Evolutionary conservation across 2,888 invertebrate genomes (phyloP).

Genomic region (Amblyteles armatorius): DNA sequence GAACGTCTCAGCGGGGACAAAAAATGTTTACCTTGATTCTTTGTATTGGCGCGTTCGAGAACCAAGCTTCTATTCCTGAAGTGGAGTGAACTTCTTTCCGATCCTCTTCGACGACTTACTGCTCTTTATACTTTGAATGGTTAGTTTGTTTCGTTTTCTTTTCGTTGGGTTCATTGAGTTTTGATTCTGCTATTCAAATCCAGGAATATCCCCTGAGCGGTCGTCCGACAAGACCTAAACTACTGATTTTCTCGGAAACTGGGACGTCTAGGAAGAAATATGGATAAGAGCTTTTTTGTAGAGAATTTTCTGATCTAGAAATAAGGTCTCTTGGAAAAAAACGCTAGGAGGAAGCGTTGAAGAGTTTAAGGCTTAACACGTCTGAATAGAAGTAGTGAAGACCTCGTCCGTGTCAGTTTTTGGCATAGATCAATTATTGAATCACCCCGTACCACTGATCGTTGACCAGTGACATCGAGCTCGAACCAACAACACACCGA

Average conservation of each 20-base stretch:
- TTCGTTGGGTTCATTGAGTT: neutral
- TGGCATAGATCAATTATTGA: neutral
- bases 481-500: neutral
- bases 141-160: neutral
- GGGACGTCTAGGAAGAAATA: neutral
- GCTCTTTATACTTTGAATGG: neutral
- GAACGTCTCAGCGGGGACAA: constrained; percentile 49
- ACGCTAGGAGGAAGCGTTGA: neutral
- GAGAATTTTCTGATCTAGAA: neutral
- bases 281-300: neutral
- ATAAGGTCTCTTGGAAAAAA: neutral
- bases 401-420: neutral
- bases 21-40: constrained; percentile 66
- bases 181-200: neutral
- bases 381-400: no score
- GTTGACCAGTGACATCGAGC: neutral
- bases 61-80: no score
- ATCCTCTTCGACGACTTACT: neutral
- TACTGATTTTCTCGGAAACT: neutral
- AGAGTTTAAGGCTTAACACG: neutral
- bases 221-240: neutral
- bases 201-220: neutral
- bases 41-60: constrained; percentile 25
- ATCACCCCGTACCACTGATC: neutral
- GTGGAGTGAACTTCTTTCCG: neutral